phyloP scores from a whole-genome alignment of 2,888 invertebrate genomes.

The Drosophila merina region DNA sequence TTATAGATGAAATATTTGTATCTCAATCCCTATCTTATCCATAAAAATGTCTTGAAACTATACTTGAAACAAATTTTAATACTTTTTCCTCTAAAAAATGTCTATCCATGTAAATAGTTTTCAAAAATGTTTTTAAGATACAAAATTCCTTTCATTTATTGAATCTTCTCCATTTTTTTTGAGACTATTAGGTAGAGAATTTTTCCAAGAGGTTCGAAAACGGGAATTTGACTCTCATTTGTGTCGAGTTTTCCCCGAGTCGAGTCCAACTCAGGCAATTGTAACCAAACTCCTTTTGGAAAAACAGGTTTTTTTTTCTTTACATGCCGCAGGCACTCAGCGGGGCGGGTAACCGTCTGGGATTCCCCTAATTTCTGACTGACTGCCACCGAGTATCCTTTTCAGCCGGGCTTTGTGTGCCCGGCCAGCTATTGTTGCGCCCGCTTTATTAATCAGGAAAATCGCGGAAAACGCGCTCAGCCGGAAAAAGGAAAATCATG shows the following conservation, averaged over 20 bases:
- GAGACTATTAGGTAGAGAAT: neutral
- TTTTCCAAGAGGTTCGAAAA: neutral
- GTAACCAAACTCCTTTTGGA: constrained; percentile 34
- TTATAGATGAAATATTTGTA: too few relatives aligned
- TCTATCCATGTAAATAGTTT: too few relatives aligned
- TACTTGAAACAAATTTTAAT: too few relatives aligned
- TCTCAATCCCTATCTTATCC: too few relatives aligned
- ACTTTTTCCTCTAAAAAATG: too few relatives aligned
- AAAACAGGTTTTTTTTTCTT: constrained; percentile 18
- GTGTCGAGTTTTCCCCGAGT: neutral
- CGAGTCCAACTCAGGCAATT: constrained; percentile 15
- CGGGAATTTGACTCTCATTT: neutral
- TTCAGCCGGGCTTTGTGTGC: constrained; percentile 47
- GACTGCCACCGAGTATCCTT: constrained; percentile 23
- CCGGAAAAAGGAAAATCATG: constrained; percentile 64
- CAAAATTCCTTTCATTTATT: neutral
- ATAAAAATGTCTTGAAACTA: too few relatives aligned
- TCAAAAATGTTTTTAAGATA: too few relatives aligned
- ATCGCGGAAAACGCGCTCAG: constrained; percentile 68
- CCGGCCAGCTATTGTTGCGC: constrained; percentile 37
- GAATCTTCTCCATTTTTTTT: neutral
- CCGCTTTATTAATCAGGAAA: constrained; percentile 70
- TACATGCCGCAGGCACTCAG: constrained; percentile 33
- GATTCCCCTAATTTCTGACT: constrained; percentile 37
- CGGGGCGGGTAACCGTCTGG: constrained; percentile 30